Percentiles rank a stretch among this genome's conserved stretches.
Evolutionary conservation across 2,888 invertebrate species (phyloP).

Genomic region (Fragum whitleyi): DNA sequence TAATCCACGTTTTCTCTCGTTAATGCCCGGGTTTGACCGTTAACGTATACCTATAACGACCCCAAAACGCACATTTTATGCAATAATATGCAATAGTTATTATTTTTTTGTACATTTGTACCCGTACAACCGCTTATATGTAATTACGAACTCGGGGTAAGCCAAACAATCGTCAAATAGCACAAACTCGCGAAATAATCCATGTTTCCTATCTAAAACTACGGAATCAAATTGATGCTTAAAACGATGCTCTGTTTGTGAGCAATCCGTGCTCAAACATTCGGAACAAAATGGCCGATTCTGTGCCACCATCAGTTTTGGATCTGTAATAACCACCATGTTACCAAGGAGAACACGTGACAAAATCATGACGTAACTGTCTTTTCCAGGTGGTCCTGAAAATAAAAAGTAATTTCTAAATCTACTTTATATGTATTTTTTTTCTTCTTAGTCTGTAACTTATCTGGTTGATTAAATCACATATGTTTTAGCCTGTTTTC

Average conservation of each 20-base stretch:
- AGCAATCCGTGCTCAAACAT: neutral
- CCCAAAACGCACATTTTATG: too few relatives aligned
- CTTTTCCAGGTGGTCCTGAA: too few relatives aligned
- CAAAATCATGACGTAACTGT: neutral
- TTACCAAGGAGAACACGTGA: constrained; percentile 2
- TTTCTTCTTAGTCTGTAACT: too few relatives aligned
- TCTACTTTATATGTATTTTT: too few relatives aligned
- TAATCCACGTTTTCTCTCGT: too few relatives aligned
- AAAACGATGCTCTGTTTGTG: neutral
- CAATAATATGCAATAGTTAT: too few relatives aligned
- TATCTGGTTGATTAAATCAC: too few relatives aligned
- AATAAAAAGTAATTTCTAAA: too few relatives aligned
- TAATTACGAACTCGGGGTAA: constrained; percentile 4
- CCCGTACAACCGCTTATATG: neutral
- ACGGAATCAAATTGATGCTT: neutral
- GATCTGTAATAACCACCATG: neutral
- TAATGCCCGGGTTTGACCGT: too few relatives aligned
- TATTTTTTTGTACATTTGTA: too few relatives aligned
- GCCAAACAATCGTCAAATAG: constrained; percentile 2
- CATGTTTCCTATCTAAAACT: neutral
- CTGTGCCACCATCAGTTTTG: neutral
- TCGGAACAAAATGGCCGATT: neutral
- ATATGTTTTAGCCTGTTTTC: too few relatives aligned
- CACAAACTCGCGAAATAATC: constrained; percentile 17
- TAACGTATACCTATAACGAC: too few relatives aligned